These are phyloP conservation scores for Brachionus koreanus DNA, from an alignment of 1,140 invertebrate genomes.

Conservation along the genomic window DNA sequence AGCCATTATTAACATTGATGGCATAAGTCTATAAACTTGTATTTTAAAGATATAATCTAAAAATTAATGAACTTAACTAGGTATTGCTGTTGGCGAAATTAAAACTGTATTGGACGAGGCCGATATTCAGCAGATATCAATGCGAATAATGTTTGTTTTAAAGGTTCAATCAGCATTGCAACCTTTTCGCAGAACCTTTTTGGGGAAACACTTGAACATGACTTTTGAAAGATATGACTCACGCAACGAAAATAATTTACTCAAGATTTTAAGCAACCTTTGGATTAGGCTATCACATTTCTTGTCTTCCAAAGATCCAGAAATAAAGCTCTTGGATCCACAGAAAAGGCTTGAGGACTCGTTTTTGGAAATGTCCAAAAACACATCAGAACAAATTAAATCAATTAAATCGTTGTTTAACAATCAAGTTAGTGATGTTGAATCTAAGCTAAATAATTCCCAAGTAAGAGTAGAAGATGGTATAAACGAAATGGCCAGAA, in stretches of 20 bases:
- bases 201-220: conserved; percentile 23
- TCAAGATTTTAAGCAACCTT: neutral
- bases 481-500: conserved; percentile 41
- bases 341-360: conserved; percentile 40
- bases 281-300: neutral
- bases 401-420: conserved; percentile 33
- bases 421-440: conserved; percentile 34
- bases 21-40: neutral
- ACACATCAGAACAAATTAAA: conserved; percentile 22
- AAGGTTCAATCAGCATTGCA: conserved; percentile 41
- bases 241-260: neutral
- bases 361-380: conserved; percentile 39
- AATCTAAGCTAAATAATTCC: conserved; percentile 23
- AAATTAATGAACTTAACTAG: neutral
- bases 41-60: neutral
- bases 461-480: conserved; percentile 28
- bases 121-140: conserved; percentile 42
- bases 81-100: conserved; percentile 43
- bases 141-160: conserved; percentile 41
- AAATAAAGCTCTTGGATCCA: conserved; percentile 34
- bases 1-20: neutral
- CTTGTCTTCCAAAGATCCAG: conserved; percentile 25
- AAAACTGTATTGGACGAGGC: conserved; percentile 42
- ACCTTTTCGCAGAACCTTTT: conserved; percentile 22
- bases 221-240: conserved; percentile 12